These are phyloP conservation scores for Platysternon megacephalum DNA, from an alignment of 2,113 vertebrate species.

Conservation along the genomic window DNA sequence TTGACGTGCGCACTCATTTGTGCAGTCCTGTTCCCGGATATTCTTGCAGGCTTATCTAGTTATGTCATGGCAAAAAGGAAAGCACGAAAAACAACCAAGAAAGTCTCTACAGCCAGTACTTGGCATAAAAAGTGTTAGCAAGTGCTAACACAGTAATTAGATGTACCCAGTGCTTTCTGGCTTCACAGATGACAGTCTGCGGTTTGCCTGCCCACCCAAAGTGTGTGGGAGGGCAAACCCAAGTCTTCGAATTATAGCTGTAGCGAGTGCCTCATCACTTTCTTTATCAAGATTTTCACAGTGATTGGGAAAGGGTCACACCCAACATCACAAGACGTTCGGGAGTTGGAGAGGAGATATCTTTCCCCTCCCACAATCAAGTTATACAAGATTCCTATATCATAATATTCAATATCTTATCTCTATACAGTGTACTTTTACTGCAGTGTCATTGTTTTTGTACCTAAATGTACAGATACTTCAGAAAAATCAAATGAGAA, in stretches of 20 bases:
- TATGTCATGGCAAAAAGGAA: conserved; percentile 13
- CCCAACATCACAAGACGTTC: conserved; percentile 59
- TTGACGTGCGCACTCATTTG: not conserved
- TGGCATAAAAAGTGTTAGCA: conserved; percentile 54
- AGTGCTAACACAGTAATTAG: conserved; percentile 53
- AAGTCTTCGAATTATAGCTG: conserved; percentile 53
- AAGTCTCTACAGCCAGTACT: conserved; percentile 32
- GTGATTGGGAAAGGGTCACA: conserved; percentile 59
- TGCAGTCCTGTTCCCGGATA: conserved; percentile 2
- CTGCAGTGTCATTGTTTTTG: conserved; percentile 21
- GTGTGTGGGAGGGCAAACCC: conserved; percentile 64
- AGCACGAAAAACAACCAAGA: not conserved
- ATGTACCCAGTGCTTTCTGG: conserved; percentile 44
- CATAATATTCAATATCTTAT: conserved; percentile 59
- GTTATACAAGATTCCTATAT: conserved; percentile 65
- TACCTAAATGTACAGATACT: not conserved
- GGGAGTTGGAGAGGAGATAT: conserved; percentile 31
- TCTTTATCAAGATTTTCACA: conserved; percentile 75
- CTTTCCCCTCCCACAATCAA: conserved; percentile 54
- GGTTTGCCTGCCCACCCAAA: conserved; percentile 55
- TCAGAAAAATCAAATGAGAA: conserved; percentile 6
- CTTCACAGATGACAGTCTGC: conserved; percentile 66
- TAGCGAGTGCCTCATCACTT: conserved; percentile 45
- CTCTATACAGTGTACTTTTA: conserved; percentile 40
- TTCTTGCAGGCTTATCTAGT: not conserved